Conservation (phyloP, 23 tunicate genomes). For the Trididemnum clinides region DNA sequence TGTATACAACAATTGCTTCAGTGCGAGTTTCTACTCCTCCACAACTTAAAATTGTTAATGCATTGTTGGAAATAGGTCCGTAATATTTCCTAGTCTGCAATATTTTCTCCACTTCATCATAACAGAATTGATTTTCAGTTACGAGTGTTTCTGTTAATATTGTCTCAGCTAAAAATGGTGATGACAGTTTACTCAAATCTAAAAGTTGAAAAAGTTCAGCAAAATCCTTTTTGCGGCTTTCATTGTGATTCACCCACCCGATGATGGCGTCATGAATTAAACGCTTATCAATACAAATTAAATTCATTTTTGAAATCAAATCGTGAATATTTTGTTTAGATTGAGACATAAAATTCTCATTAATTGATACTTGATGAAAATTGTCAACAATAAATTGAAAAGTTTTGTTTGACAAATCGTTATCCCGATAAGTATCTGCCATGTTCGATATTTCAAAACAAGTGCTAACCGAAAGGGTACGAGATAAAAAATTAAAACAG, state of each 20-base stretch:
- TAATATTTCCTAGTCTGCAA: too few species aligned
- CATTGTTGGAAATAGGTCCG: too few species aligned
- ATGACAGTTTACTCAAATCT: not conserved
- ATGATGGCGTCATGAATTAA: not conserved
- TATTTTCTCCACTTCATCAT: too few species aligned
- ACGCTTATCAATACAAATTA: not conserved
- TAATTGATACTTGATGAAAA: not conserved
- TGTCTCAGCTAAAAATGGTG: not conserved
- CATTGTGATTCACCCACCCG: not conserved
- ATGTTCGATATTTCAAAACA: not conserved
- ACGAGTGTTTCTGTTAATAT: not conserved
- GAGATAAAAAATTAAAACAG: not conserved
- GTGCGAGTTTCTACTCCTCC: too few species aligned
- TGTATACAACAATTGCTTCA: not conserved
- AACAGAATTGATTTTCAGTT: not conserved
- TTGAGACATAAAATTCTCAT: not conserved
- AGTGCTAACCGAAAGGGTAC: not conserved
- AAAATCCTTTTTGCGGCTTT: not conserved
- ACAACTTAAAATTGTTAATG: too few species aligned
- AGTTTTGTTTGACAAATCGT: not conserved
- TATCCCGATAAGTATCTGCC: not conserved
- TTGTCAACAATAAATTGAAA: not conserved
- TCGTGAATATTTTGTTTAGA: too few species aligned
- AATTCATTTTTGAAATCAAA: too few species aligned
- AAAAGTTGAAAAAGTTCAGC: not conserved